phyloP scores from a whole-genome alignment of 2,888 invertebrate genomes.

The Rapana venosa region DNA sequence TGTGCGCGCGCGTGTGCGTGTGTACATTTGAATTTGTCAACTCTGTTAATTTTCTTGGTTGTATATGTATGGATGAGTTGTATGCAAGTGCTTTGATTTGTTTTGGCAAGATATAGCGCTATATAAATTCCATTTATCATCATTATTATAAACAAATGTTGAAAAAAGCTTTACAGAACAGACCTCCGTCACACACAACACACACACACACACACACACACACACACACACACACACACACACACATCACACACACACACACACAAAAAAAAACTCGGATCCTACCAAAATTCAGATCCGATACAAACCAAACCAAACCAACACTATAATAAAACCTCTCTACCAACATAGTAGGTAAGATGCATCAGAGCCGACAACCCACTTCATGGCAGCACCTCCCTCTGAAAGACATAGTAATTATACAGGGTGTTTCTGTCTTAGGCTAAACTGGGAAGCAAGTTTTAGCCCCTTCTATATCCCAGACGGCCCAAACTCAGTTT shows the following conservation, averaged over 20 bases:
- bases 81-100: not conserved
- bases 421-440: no score
- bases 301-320: not conserved
- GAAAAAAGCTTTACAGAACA: not conserved
- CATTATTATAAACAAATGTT: not conserved
- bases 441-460: no score
- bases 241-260: slow-evolving; percentile 1
- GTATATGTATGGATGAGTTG: not conserved
- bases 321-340: no score
- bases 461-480: no score
- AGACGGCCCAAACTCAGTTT: no score
- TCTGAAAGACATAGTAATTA: no score
- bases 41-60: no score
- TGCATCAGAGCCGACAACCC: no score
- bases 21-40: not conserved
- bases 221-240: slow-evolving; percentile 8
- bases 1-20: slow-evolving; percentile 7
- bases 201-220: slow-evolving; percentile 1
- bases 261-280: not conserved
- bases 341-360: no score
- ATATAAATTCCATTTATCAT: no score
- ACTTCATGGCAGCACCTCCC: no score
- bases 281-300: not conserved
- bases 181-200: not conserved
- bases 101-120: no score